These are phyloP conservation scores for Ceyx melanurus DNA, from an alignment of 2,113 vertebrate genomes.

Conservation along the genomic window DNA sequence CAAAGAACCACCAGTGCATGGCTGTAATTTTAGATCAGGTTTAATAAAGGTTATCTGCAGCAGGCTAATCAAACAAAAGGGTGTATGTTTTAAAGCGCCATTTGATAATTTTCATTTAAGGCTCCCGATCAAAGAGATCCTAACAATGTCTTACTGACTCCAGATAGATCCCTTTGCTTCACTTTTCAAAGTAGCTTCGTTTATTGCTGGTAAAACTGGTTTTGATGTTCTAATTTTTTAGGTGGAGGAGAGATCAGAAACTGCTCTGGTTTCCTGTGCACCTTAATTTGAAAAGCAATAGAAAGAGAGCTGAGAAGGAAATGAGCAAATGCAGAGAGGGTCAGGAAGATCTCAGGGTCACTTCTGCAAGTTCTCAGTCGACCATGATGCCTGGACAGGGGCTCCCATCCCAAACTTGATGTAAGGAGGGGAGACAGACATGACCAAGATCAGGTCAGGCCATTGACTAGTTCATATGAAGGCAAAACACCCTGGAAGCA, in stretches of 20 bases:
- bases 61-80: conserved; percentile 90
- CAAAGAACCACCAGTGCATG: conserved; percentile 84
- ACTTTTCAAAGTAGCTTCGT: conserved; percentile 57
- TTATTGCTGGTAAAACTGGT: conserved; percentile 64
- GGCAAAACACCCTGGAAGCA: not conserved
- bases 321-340: conserved; percentile 30
- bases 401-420: not conserved
- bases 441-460: not conserved
- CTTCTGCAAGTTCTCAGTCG: not conserved
- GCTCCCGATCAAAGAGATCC: conserved; percentile 84
- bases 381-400: not conserved
- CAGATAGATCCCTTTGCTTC: conserved; percentile 62
- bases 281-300: conserved; percentile 64
- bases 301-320: conserved; percentile 41
- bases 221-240: conserved; percentile 73
- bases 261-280: conserved; percentile 53
- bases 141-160: conserved; percentile 68
- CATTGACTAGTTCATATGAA: not conserved
- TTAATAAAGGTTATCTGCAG: conserved; percentile 96
- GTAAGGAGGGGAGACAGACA: not conserved
- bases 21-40: conserved; percentile 92
- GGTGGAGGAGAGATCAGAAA: conserved; percentile 67
- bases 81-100: conserved; percentile 81
- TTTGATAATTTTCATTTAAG: conserved; percentile 91
- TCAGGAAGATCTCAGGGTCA: not conserved